Base-by-base conservation (phyloP, 2,797 vertebrate genomes). In the Diceros bicornis region DNA sequence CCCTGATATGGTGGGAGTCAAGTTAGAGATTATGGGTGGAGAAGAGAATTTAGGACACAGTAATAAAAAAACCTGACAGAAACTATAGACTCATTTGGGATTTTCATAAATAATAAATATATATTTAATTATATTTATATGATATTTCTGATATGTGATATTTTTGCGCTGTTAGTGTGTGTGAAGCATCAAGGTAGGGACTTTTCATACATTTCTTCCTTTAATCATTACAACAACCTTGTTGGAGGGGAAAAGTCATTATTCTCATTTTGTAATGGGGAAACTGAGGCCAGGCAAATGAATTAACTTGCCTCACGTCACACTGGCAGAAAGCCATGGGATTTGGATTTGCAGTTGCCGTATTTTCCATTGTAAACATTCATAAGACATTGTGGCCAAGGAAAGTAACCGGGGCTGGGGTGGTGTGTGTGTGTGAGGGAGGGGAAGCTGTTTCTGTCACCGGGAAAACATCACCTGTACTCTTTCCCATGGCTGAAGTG, bases 71-170 rank as follows among this genome's bases (percentile, higher is more conserved):
- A 41, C n/a, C n/a, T 44, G 50, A 8, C 86, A 64, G 44, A 92
- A 91, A 25, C 29, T 74, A 34, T 14, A 50, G 84, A 52, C 7
- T 84, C 32, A 21, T 68, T 69, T 83, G 74, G n/a, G n/a, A 0
- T 89, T 79, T 86, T 92, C 47, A 72, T 37, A 84, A 85, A 32
- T 61, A 91, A 87, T 34, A 90, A 41, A 72, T 87, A 50, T 88
- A 72, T 87, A 50, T 88, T 85, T 86, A 55, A 64, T 83, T 87
- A 89, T 66, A 71, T 71, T 71, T 95, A 37, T 62, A 34, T 64
- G 13, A 13, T 74, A 37, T 91, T 34, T 72, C 61, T 85, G 47
- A 57, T 41, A 88, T 23, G 14, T 50, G 52, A 37, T 61, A 61
- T 71, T 78, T 93, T 85, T 72, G 29, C 85, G 32, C 16, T 85